These are phyloP conservation scores for Schlechtendalia chinensis DNA, from an alignment of 1,140 invertebrate genomes.

Conservation along the genomic window DNA sequence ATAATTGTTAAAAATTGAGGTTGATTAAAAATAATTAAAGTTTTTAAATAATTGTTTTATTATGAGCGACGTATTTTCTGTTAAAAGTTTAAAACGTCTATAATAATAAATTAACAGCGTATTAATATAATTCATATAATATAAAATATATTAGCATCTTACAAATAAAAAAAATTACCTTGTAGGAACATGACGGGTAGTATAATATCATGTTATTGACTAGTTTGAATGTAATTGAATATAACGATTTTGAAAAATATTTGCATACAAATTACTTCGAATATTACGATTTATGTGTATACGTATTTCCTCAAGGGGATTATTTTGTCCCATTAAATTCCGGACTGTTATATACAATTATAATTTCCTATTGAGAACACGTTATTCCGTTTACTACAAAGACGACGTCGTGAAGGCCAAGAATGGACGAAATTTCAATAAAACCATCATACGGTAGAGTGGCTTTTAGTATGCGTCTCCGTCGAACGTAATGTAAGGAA, in stretches of 20 bases:
- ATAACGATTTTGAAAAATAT: background rate
- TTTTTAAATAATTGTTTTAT: no score
- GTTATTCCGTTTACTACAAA: background rate
- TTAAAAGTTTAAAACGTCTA: no score
- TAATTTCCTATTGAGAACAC: slow-evolving; percentile 9
- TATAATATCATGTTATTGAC: no score
- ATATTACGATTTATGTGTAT: background rate
- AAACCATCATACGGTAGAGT: slow-evolving; percentile 8
- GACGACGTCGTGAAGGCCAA: background rate
- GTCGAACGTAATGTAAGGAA: background rate
- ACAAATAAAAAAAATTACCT: no score
- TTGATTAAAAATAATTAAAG: no score
- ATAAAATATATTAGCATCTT: no score
- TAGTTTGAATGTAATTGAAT: background rate
- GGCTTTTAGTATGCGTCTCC: background rate
- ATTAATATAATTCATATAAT: no score
- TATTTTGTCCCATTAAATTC: slow-evolving; percentile 1
- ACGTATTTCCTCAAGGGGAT: background rate
- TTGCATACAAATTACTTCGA: background rate
- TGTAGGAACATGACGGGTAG: no score
- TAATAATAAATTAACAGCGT: no score
- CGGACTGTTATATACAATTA: background rate
- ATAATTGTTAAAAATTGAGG: no score
- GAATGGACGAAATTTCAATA: slow-evolving; percentile 7
- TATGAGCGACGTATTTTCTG: no score